Conservation (phyloP, 2,113 vertebrate genomes). For the Hemicordylus capensis region DNA sequence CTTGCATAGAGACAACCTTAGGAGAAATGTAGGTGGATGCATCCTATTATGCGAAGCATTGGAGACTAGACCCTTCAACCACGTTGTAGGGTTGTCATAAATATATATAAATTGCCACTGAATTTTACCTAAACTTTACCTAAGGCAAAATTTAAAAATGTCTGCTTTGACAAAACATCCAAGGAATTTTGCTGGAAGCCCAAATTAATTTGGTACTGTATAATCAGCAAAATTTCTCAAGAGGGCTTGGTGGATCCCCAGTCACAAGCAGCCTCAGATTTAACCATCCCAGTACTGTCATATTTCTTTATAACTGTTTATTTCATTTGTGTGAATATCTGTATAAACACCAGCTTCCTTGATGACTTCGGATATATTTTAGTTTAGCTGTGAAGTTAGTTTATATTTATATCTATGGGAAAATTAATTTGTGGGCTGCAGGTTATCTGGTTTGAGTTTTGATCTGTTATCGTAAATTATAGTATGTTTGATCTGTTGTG, state of each 20-base stretch:
- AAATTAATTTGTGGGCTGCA: too few relatives aligned
- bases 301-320: not conserved
- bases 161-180: not conserved
- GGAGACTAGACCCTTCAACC: not conserved
- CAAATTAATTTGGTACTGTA: not conserved
- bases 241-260: not conserved
- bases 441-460: too few relatives aligned
- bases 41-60: not conserved
- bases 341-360: not conserved
- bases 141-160: not conserved
- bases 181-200: conserved; percentile 3
- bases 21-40: not conserved
- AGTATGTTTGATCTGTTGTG: too few relatives aligned
- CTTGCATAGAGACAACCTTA: not conserved
- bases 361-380: too few relatives aligned
- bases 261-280: not conserved
- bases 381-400: too few relatives aligned
- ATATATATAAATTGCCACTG: not conserved
- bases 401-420: too few relatives aligned
- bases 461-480: too few relatives aligned
- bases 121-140: not conserved
- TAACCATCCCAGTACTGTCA: not conserved
- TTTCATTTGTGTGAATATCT: not conserved
- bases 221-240: not conserved
- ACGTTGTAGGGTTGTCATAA: not conserved